Conservation (phyloP, 2,797 vertebrate species). For the Geotrypetes seraphini region DNA sequence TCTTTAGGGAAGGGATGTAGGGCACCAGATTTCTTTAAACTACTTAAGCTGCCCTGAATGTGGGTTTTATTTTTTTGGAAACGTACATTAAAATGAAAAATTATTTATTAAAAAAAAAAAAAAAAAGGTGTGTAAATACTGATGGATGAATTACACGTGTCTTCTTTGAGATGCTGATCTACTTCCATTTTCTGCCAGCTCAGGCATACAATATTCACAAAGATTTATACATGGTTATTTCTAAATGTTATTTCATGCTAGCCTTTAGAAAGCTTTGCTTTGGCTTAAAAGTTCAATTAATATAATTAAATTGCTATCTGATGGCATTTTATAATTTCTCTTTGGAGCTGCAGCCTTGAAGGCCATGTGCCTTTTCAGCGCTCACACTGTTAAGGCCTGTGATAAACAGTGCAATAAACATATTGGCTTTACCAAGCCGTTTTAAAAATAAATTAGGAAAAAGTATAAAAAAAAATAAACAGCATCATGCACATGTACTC, state of each 20-base stretch:
- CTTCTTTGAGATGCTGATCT: constrained; percentile 8
- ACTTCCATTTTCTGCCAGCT: constrained; percentile 21
- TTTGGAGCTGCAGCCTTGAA: constrained; percentile 47
- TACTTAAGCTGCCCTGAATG: too few relatives aligned
- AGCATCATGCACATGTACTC: constrained; percentile 61
- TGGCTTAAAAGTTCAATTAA: constrained; percentile 56
- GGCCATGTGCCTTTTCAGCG: constrained; percentile 54
- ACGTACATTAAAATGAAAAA: too few relatives aligned
- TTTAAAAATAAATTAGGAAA: constrained; percentile 72
- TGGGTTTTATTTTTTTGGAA: too few relatives aligned
- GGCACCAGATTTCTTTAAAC: too few relatives aligned
- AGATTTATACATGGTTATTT: constrained; percentile 38
- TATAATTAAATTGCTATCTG: constrained; percentile 63
- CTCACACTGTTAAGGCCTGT: constrained; percentile 47
- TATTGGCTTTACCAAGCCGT: constrained; percentile 54
- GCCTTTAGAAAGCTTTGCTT: constrained; percentile 46
- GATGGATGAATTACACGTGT: too few relatives aligned
- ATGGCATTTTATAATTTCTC: constrained; percentile 57
- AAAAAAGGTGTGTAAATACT: too few relatives aligned
- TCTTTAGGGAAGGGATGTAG: too few relatives aligned
- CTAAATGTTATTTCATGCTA: constrained; percentile 42
- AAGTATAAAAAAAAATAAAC: constrained; percentile 74
- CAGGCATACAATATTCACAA: constrained; percentile 28
- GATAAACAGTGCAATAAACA: constrained; percentile 60
- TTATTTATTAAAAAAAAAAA: too few relatives aligned